A percentile compares a stretch with the other conserved stretches of the same genome.
These are phyloP conservation scores for Ctenopoma multispine DNA, from an alignment of 2,797 vertebrate species.

Conservation along the genomic window DNA sequence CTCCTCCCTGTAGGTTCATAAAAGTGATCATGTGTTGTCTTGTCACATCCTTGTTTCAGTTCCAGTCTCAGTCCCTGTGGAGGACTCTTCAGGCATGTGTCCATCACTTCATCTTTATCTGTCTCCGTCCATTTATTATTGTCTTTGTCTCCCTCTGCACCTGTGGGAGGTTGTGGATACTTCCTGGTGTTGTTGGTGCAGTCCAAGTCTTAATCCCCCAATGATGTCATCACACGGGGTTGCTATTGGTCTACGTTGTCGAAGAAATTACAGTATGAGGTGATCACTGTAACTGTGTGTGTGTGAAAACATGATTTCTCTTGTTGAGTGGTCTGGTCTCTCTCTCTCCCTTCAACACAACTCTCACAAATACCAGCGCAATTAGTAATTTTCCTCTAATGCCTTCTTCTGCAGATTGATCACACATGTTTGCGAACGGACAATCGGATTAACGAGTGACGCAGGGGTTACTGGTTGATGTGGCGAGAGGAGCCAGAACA, in stretches of 20 bases:
- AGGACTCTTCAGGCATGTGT: background rate
- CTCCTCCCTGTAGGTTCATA: conserved; percentile 1
- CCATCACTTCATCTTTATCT: conserved; percentile 10
- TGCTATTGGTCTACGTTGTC: background rate
- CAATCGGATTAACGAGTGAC: conserved; percentile 12
- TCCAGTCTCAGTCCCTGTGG: conserved; percentile 19
- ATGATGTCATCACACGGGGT: conserved; percentile 41
- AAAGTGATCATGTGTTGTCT: conserved; percentile 2
- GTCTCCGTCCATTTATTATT: background rate
- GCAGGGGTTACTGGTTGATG: background rate
- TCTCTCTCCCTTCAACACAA: conserved; percentile 10
- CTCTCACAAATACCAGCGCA: conserved; percentile 43
- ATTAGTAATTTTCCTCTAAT: conserved; percentile 49
- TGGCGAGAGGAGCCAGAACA: background rate
- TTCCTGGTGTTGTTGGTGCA: conserved; percentile 2
- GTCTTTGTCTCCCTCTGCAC: background rate
- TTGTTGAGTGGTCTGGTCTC: too few relatives aligned
- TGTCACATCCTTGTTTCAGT: conserved; percentile 9
- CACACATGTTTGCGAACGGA: conserved; percentile 61
- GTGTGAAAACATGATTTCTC: conserved; percentile 31
- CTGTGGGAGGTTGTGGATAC: conserved; percentile 1
- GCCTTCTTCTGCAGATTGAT: conserved; percentile 55
- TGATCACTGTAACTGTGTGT: conserved; percentile 8
- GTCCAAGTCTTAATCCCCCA: conserved; percentile 24
- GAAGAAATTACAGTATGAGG: conserved; percentile 2